Conservation (phyloP, 1,140 invertebrate species). For the Achroia grisella region DNA sequence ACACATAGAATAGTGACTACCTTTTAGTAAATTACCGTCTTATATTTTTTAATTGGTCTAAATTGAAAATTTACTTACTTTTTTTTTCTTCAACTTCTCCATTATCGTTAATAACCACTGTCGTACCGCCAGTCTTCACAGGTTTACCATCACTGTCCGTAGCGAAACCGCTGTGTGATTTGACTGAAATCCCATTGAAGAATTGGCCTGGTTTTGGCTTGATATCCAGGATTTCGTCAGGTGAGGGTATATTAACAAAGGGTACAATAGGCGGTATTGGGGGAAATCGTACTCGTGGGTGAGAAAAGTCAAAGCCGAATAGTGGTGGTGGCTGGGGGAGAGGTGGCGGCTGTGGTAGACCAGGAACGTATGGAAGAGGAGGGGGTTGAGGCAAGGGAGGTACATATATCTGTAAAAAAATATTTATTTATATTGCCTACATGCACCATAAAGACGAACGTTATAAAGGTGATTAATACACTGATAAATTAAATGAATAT, state of each 20-base stretch:
- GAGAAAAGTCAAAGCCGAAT: not conserved
- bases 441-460: constrained; percentile 3
- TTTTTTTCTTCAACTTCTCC: constrained; percentile 23
- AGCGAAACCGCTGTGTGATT: constrained; percentile 11
- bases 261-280: not conserved
- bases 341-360: not conserved
- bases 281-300: not conserved
- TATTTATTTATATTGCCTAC: not conserved
- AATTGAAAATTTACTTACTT: constrained; percentile 15
- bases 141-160: constrained; percentile 27
- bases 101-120: constrained; percentile 29
- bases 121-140: constrained; percentile 19
- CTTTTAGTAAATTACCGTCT: no score
- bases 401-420: constrained; percentile 8
- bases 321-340: not conserved
- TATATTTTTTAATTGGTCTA: no score
- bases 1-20: no score
- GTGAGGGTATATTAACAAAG: constrained; percentile 12
- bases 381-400: not conserved
- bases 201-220: constrained; percentile 10
- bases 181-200: constrained; percentile 26
- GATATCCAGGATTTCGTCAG: constrained; percentile 16
- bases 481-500: no score
- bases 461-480: not conserved
- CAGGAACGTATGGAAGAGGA: constrained; percentile 9